Evolutionary conservation across 1,140 invertebrate genomes (phyloP), one percentile per base, ranked within the genome.

Genomic region (Capitella teleta): DNA sequence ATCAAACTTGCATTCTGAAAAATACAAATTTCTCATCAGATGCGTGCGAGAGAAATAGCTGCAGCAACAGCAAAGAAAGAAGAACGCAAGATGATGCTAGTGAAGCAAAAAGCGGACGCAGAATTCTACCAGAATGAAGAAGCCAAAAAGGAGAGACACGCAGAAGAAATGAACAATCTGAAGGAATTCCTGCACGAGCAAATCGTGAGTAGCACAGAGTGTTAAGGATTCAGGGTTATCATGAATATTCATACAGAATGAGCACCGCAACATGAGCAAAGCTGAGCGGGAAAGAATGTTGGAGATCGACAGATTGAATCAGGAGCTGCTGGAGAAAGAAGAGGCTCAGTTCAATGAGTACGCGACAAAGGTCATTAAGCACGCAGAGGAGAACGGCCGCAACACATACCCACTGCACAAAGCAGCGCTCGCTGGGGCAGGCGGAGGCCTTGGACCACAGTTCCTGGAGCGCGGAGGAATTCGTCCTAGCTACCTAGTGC

Each of bases 301-400:
- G 12, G 62, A 60, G 1, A 51, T 66, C 36, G 67, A 69, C 40
- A 50, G 57, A 18, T 60, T 58, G 12, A 70, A 68, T 36, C 40
- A 60, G 10, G 61, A 64, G 23, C 53, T 70, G 14, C 49, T 70
- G 4, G 52, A 52, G 3, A 52, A 64, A n/a, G 68, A 71, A 38
- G 68, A 71, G 44, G 32, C 57, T 32, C 68, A 70, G 47, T 71
- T 71, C 59, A 67, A 70, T 51, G 67, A 68, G 42, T 73, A 73
- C 51, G 70, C 69, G 19, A 54, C 25, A 12, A 60, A 62, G 41
- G 68, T 73, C 16, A 73, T 73, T 30, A 59, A 69, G 1, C 66
- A 71, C 54, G 64, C 65, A 47, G 65, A 66, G 32, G 55, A 66
- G 42, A 61, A 63, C 25, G 70, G 69, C 5, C 59, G 68, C 25